These are phyloP conservation scores for Urocitellus parryii DNA, from an alignment of 2,113 vertebrate species.

Conservation along the genomic window DNA sequence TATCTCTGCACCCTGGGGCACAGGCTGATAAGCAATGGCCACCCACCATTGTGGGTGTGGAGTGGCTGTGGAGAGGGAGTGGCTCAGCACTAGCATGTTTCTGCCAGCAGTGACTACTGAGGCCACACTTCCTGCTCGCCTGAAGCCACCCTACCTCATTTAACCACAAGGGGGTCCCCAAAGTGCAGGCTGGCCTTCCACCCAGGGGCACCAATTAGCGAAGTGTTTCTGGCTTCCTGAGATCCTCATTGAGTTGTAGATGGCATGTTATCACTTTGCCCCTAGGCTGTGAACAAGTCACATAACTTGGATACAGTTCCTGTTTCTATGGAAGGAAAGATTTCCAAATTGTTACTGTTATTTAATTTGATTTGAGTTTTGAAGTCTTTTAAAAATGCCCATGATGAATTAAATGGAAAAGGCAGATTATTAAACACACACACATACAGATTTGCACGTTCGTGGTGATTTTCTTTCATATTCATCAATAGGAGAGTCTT, in stretches of 20 bases:
- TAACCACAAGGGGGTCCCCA: not conserved
- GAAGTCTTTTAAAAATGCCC: not conserved
- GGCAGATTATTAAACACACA: not conserved
- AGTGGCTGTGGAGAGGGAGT: no score
- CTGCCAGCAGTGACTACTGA: not conserved
- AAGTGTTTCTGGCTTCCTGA: not conserved
- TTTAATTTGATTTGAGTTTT: not conserved
- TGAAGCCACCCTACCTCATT: accelerated
- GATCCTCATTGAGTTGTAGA: not conserved
- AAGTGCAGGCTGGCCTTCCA: no score
- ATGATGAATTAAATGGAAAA: not conserved
- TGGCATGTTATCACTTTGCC: not conserved
- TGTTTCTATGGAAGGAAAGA: not conserved
- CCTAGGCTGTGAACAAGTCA: not conserved
- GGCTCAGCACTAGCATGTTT: not conserved
- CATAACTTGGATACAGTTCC: not conserved
- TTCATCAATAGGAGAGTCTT: not conserved
- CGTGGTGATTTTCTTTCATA: not conserved
- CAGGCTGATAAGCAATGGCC: no score
- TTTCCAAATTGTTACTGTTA: not conserved
- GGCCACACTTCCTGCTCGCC: accelerated
- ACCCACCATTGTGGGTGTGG: no score
- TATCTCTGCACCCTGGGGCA: accelerated
- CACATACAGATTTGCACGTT: no score
- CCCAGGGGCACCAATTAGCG: not conserved